These are phyloP conservation scores for Polymixis lichenea DNA, from an alignment of 2,888 invertebrate genomes.

Conservation along the genomic window DNA sequence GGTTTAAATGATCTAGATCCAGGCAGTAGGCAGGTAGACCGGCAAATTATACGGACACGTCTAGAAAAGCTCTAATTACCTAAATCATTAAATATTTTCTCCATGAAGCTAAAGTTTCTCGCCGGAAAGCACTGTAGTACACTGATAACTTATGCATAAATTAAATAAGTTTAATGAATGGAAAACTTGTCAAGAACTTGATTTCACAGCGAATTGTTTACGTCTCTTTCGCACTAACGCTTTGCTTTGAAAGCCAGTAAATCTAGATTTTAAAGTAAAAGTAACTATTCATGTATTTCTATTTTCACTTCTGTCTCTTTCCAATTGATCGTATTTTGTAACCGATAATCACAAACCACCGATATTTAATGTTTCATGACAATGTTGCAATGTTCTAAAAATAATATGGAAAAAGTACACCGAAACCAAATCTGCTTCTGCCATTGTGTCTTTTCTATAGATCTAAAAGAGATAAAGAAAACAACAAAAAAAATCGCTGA, in stretches of 20 bases:
- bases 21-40: constrained; percentile 32
- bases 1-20: constrained; percentile 45
- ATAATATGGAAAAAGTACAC: neutral
- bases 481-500: no score
- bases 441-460: constrained; percentile 49
- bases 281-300: neutral
- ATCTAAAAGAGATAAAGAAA: neutral
- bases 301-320: constrained; percentile 20
- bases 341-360: neutral
- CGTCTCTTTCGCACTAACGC: constrained; percentile 19
- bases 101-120: constrained; percentile 60
- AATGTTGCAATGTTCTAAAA: neutral
- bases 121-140: constrained; percentile 45
- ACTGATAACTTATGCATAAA: constrained; percentile 55
- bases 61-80: constrained; percentile 51
- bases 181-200: constrained; percentile 48
- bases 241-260: neutral
- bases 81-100: constrained; percentile 66
- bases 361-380: neutral
- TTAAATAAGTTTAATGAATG: constrained; percentile 44
- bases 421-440: neutral
- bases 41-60: constrained; percentile 47
- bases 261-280: constrained; percentile 37
- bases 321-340: constrained; percentile 5
- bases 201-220: constrained; percentile 25